Conservation (phyloP, 2,797 vertebrate species). For the Danio albolineatus region DNA sequence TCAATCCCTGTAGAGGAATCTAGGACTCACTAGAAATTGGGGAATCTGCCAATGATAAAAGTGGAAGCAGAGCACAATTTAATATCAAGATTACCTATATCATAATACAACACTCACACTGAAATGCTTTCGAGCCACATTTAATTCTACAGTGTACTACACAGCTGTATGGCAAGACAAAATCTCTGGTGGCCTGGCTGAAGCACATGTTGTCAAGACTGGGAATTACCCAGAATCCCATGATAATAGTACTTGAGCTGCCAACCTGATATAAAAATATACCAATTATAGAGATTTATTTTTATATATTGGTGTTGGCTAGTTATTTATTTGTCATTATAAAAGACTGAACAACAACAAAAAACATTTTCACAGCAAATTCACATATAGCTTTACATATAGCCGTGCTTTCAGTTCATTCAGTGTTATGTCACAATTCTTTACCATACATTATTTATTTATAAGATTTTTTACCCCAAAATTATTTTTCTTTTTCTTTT, state of each 20-base stretch:
- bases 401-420: not conserved
- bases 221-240: conserved; percentile 29
- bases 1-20: not conserved
- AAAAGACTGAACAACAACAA: not conserved
- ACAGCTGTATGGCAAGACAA: not conserved
- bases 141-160: not conserved
- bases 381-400: not conserved
- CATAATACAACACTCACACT: not conserved
- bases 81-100: not conserved
- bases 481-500: too few relatives aligned
- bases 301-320: not conserved
- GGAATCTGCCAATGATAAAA: not conserved
- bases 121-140: not conserved
- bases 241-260: not conserved
- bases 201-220: not conserved
- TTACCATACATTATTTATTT: too few relatives aligned
- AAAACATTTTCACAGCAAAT: not conserved
- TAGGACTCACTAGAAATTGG: not conserved
- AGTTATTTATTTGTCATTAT: not conserved
- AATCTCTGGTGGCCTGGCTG: not conserved
- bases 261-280: not conserved
- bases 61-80: not conserved
- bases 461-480: too few relatives aligned
- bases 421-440: not conserved
- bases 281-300: not conserved